phyloP scores from a whole-genome alignment of 2,113 vertebrate species.

The Anser brachyrhynchus region DNA sequence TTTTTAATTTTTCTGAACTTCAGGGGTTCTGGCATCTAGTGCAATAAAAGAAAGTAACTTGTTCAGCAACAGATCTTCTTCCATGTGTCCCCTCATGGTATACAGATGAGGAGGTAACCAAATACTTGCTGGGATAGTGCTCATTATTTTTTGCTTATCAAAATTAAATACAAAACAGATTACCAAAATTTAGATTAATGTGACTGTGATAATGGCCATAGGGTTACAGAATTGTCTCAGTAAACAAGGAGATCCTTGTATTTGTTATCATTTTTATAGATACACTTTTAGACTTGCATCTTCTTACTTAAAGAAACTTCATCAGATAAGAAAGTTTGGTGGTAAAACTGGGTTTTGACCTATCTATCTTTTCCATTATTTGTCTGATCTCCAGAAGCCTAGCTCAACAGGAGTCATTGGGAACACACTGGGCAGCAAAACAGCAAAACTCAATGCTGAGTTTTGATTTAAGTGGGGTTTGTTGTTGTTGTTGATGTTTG shows the following conservation, averaged over 20 bases:
- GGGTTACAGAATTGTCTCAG: neutral
- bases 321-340: neutral
- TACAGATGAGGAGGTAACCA: slow-evolving; percentile 32
- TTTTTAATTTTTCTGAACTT: slow-evolving; percentile 76
- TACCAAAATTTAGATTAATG: neutral
- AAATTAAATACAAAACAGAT: neutral
- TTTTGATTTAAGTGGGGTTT: neutral
- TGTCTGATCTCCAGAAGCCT: neutral
- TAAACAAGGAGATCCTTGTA: neutral
- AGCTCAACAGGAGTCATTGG: neutral
- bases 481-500: neutral
- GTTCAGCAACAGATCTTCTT: slow-evolving; percentile 9
- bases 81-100: neutral
- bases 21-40: slow-evolving; percentile 57
- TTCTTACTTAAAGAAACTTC: neutral
- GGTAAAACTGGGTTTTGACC: neutral
- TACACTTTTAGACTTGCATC: neutral
- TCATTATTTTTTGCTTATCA: neutral
- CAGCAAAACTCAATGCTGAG: neutral
- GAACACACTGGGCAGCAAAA: neutral
- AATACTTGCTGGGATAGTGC: neutral
- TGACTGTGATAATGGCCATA: neutral
- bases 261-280: neutral
- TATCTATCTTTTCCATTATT: neutral
- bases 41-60: slow-evolving; percentile 14